Conservation (phyloP, 1,140 invertebrate genomes). For the fruit fly (Drosophila melanogaster) region DNA sequence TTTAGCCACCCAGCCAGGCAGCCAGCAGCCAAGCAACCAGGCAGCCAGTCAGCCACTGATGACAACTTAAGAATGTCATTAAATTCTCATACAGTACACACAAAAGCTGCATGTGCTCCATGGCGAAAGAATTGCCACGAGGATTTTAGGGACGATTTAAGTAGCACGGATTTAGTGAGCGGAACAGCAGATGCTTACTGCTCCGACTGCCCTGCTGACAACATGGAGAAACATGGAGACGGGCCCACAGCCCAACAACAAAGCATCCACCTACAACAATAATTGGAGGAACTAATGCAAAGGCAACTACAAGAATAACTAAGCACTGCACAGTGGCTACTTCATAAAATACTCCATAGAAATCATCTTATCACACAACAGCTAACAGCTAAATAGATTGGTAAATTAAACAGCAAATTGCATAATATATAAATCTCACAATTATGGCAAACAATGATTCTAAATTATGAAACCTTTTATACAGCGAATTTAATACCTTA, state of each 20-base stretch:
- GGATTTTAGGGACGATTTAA: conserved; percentile 83
- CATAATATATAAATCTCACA: no score
- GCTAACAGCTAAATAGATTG: no score
- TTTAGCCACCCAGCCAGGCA: conserved; percentile 13
- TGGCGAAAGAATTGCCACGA: conserved; percentile 81
- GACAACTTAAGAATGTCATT: conserved; percentile 83
- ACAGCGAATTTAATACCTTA: no score
- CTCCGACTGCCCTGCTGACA: conserved; percentile 45
- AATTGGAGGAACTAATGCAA: conserved; percentile 2
- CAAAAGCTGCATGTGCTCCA: conserved; percentile 82
- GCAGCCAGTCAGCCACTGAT: conserved; percentile 68
- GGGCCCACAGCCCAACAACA: conserved; percentile 64
- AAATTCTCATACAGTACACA: conserved; percentile 80
- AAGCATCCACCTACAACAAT: conserved; percentile 15
- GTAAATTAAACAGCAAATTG: no score
- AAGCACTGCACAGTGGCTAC: conserved; percentile 1
- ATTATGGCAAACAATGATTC: no score
- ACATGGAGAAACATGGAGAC: conserved; percentile 68
- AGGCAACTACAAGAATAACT: conserved; percentile 12
- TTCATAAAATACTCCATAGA: background rate
- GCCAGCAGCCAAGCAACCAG: background rate
- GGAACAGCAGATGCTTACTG: conserved; percentile 34
- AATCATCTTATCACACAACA: no score
- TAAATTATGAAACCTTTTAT: no score
- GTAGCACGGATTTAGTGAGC: conserved; percentile 80